These are phyloP conservation scores for Passerculus sandwichensis DNA, from an alignment of 2,797 vertebrate species.

Conservation along the genomic window DNA sequence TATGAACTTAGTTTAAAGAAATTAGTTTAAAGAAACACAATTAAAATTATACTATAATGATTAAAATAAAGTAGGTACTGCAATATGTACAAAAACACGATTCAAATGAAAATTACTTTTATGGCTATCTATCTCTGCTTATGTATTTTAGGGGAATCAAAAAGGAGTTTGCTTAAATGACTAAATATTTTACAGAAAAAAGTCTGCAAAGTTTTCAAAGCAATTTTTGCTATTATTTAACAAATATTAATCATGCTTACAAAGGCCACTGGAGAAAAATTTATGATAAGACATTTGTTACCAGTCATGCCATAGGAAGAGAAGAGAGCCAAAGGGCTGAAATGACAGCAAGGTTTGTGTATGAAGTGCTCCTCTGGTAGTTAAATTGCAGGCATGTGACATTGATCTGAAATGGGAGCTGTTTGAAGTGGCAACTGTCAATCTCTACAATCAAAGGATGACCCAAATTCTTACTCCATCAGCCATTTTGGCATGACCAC, in stretches of 20 bases:
- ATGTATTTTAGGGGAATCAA: constrained; percentile 68
- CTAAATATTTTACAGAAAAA: constrained; percentile 37
- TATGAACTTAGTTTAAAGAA: constrained; percentile 41
- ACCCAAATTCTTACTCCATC: constrained; percentile 81
- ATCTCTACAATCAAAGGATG: constrained; percentile 80
- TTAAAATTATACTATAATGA: constrained; percentile 67
- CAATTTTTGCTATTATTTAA: constrained; percentile 65
- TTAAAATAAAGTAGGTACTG: constrained; percentile 66
- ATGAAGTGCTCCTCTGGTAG: constrained; percentile 82
- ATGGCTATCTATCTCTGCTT: constrained; percentile 66
- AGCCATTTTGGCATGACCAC: constrained; percentile 81
- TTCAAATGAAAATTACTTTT: constrained; percentile 68
- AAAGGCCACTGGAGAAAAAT: constrained; percentile 84
- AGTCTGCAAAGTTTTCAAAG: constrained; percentile 11
- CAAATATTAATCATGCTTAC: constrained; percentile 77
- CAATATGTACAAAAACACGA: constrained; percentile 58
- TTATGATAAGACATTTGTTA: constrained; percentile 66
- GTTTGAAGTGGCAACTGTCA: constrained; percentile 85
- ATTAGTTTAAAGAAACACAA: constrained; percentile 68
- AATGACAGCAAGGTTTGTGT: constrained; percentile 77
- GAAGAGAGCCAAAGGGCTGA: constrained; percentile 66
- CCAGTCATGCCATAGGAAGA: constrained; percentile 52
- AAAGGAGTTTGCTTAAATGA: constrained; percentile 64
- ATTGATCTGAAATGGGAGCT: constrained; percentile 69
- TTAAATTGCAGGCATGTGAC: constrained; percentile 86